Evolutionary conservation across 2,113 vertebrate species (phyloP).

Genomic region (Elgaria multicarinata): DNA sequence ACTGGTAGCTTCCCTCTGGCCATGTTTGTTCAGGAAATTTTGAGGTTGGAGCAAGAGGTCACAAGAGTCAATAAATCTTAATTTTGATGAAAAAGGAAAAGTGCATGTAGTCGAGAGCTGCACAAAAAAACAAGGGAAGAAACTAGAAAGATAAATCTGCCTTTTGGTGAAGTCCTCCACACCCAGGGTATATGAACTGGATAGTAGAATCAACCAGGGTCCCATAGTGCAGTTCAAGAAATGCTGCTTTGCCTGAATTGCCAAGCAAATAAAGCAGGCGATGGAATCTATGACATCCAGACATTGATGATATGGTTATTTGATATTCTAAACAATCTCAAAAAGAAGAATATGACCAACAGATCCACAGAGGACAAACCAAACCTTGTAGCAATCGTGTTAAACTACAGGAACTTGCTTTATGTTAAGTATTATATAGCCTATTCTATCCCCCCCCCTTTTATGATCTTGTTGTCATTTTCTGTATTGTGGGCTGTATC

Average conservation of each 20-base stretch:
- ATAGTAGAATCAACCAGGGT: not conserved
- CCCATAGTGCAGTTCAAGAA: not conserved
- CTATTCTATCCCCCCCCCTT: not conserved
- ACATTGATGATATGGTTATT: not conserved
- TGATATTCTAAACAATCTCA: not conserved
- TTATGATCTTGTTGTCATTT: not conserved
- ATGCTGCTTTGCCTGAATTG: not conserved
- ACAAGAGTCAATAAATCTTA: constrained; percentile 54
- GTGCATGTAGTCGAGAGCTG: not conserved
- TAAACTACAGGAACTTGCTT: not conserved
- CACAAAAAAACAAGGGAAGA: not conserved
- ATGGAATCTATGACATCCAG: not conserved
- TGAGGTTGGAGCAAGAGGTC: constrained; percentile 43
- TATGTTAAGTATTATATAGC: not conserved
- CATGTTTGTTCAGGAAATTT: constrained; percentile 58
- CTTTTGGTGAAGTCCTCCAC: not conserved
- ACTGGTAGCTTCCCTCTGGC: constrained; percentile 39
- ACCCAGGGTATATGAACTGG: not conserved
- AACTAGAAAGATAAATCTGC: not conserved
- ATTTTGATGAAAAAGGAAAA: constrained; percentile 62
- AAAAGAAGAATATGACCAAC: not conserved
- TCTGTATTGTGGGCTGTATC: not conserved
- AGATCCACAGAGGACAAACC: not conserved
- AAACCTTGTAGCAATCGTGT: not conserved
- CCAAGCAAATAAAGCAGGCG: too few relatives aligned